Evolutionary conservation across 2,888 invertebrate genomes (phyloP), one percentile per base, ranked within the genome.

Genomic region (Pantelozetes paolii): DNA sequence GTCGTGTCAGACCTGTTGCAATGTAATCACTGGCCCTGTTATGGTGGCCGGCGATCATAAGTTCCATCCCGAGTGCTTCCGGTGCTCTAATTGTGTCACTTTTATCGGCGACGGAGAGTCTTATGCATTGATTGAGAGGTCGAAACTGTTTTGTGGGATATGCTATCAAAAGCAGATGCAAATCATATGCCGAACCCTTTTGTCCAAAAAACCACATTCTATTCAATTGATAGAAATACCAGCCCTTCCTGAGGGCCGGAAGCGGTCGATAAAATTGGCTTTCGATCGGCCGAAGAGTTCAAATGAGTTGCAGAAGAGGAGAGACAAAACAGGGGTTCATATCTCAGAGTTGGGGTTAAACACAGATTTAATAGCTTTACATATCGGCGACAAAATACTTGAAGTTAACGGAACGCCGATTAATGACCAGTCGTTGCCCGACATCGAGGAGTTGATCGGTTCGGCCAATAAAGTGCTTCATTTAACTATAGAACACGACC

Each of bases 41-140:
- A 94, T 95, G 94, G 89, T 82, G 76, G 94, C 94, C 28, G 95
- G 94, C 40, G 92, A 92, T 81, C 94, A 94, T 84, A 92, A 92
- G 82, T 95, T 94, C 84, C 95, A 96, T 84, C 94, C 94, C 62
- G 95, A 95, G 85, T 95, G 95, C 84, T 95, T 95, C 84, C 89
- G 90, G 80, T 96, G 95, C 82, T 86, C 86, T 69, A 87, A 88
- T 40, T 95, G 95, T 83, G 86, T 87, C 42, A 86, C 88, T 3
- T 92, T 90, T 82, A 91, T 95, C 79, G 95, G 94, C 76, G 94
- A 94, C 84, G 92, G 92, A 8, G 92, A 95, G 82, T 89, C 92
- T 11, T 95, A 94, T 82, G 93, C 94, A 1, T 85, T 95, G 71
- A 89, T 94, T n/a, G 94, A 94, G 81, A 85, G 94, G 75, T 91